Percentiles rank a stretch among this genome's conserved stretches.
phyloP scores from a whole-genome alignment of 2,113 vertebrate species.

The Delphinapterus leucas region DNA sequence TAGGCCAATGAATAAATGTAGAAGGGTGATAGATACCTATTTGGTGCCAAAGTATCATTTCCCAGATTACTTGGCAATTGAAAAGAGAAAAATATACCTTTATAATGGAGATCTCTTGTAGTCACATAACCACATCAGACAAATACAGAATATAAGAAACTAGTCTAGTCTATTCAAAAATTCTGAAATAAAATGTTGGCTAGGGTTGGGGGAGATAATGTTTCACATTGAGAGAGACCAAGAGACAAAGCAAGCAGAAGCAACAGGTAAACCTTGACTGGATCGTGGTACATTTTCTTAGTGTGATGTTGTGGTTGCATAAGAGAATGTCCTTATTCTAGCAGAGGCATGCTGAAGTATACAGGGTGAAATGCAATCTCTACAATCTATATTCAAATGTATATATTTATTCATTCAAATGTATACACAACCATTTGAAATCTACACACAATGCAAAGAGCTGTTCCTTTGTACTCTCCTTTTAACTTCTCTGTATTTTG shows the following conservation, averaged over 20 bases:
- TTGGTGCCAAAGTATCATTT: background rate
- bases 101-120: background rate
- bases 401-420: background rate
- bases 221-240: background rate
- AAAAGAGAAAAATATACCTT: background rate
- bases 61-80: background rate
- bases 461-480: background rate
- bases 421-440: background rate
- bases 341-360: background rate
- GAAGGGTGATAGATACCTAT: background rate
- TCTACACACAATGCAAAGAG: background rate
- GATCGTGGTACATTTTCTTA: background rate
- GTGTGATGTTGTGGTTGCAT: background rate
- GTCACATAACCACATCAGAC: background rate
- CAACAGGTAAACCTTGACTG: background rate
- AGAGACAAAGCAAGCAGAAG: background rate
- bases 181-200: background rate
- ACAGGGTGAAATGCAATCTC: background rate
- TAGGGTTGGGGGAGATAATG: background rate
- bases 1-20: background rate
- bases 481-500: background rate
- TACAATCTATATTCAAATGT: background rate
- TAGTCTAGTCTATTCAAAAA: background rate
- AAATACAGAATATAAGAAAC: conserved; percentile 5
- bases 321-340: conserved; percentile 8